Conservation (phyloP, 2,888 invertebrate genomes). For the Gnatocerus cornutus region DNA sequence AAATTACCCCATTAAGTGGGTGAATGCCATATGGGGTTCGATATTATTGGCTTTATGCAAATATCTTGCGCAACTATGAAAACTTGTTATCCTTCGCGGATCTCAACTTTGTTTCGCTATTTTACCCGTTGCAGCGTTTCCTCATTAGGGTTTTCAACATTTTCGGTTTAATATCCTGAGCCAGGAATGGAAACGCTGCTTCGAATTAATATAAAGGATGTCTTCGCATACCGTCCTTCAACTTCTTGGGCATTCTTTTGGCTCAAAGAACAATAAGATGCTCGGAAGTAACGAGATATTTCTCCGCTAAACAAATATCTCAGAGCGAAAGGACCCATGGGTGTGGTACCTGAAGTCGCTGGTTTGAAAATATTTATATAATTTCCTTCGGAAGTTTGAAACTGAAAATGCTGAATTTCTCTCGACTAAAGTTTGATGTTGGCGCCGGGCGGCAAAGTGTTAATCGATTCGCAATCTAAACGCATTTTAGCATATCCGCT, state of each 20-base stretch:
- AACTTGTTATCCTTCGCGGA: slow-evolving; percentile 30
- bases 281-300: slow-evolving; percentile 10
- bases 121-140: slow-evolving; percentile 13
- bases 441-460: slow-evolving; percentile 8
- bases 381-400: no score
- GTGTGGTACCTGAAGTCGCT: no score
- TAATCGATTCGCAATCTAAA: slow-evolving; percentile 48
- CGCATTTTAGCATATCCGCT: slow-evolving; percentile 50
- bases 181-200: slow-evolving; percentile 2
- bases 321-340: neutral
- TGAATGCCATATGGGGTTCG: slow-evolving; percentile 36
- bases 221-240: slow-evolving; percentile 12
- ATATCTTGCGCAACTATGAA: slow-evolving; percentile 19
- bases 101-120: slow-evolving; percentile 30
- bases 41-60: slow-evolving; percentile 38
- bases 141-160: neutral
- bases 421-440: no score
- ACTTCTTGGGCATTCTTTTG: slow-evolving; percentile 13
- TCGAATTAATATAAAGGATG: slow-evolving; percentile 7
- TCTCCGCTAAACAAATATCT: slow-evolving; percentile 11
- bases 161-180: slow-evolving; percentile 8
- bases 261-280: slow-evolving; percentile 16
- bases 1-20: slow-evolving; percentile 31
- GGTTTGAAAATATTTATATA: no score
- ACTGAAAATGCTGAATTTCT: no score